These are phyloP conservation scores for Hermaeophaga mercurialis DNA, from an alignment of 2,888 invertebrate genomes.

Conservation along the genomic window DNA sequence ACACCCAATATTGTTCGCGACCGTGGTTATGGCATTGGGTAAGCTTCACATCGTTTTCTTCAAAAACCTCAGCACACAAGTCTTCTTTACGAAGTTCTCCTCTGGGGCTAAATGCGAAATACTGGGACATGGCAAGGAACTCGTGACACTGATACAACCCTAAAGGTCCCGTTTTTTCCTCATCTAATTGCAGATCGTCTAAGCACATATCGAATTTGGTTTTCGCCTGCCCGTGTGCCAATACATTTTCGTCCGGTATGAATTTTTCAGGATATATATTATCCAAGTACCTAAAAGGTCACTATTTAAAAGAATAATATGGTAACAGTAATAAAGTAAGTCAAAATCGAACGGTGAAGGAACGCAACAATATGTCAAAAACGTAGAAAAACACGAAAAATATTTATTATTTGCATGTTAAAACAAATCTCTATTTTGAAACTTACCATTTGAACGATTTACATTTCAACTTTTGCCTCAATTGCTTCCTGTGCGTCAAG, in stretches of 20 bases:
- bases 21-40: slow-evolving; percentile 58
- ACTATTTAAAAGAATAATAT: slow-evolving; percentile 93
- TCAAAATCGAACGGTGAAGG: too few species aligned
- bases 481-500: slow-evolving; percentile 75
- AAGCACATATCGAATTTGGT: slow-evolving; percentile 71
- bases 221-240: slow-evolving; percentile 71
- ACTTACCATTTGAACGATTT: slow-evolving; percentile 87
- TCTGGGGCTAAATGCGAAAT: slow-evolving; percentile 71
- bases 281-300: slow-evolving; percentile 63
- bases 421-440: too few species aligned
- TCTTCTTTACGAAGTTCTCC: slow-evolving; percentile 80
- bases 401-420: too few species aligned
- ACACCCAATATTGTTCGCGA: slow-evolving; percentile 55
- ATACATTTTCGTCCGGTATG: slow-evolving; percentile 81
- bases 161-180: slow-evolving; percentile 69
- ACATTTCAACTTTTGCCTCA: slow-evolving; percentile 82
- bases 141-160: slow-evolving; percentile 79
- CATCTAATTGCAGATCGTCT: slow-evolving; percentile 77
- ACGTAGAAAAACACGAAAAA: too few species aligned
- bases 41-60: slow-evolving; percentile 58
- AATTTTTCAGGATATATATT: slow-evolving; percentile 91
- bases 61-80: slow-evolving; percentile 70
- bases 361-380: too few species aligned
- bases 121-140: slow-evolving; percentile 70
- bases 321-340: too few species aligned